Base-by-base conservation (phyloP, 2,113 vertebrate species). In the Colaptes auratus region DNA sequence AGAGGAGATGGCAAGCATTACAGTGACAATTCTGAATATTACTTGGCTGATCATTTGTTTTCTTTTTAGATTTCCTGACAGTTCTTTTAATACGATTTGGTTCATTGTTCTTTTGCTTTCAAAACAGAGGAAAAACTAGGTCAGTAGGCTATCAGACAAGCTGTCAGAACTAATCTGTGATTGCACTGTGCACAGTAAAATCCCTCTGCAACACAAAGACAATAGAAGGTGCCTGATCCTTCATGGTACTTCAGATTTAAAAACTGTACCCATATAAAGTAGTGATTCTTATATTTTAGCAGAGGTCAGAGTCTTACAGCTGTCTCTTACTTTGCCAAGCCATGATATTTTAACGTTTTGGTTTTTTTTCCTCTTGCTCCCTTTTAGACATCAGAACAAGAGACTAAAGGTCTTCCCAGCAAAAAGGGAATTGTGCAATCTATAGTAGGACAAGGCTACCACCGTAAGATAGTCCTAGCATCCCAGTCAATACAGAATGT, bases 391-490 rank as follows among this genome's bases (percentile, higher is more conserved):
- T 98, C 98, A 11, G 99, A 99, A 93, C 99, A 99, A 97, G 99
- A 99, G 97, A 99, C 97, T 88, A 99, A 99, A 98, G 99, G 99
- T 82, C 98, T 99, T 93, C 99, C 99, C 61, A 99, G 99, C 97
- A 99, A 99, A 96, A 99, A 99, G 92, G 99, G 99, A 46, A 99
- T 99, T n/a, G 99, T 99, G 79, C 99, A 99, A 93, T 99, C 99
- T 81, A 98, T 99, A 79, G 98, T 99, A 48, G 99, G 99, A 39
- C 99, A 99, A 97, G 99, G 99, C 33, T 99, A 99, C 97, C 99
- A 99, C 94, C 99, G 99, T 75, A 99, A 99, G 96, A 99, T 99
- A 83, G 98, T 99, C 53, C 97, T 99, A 88, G 99, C 99, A 2
- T 99, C 99, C 30, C 99, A 99, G 91, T 99, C 99, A 6, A 98